Conservation (phyloP, 1,140 invertebrate species). For the Lepidurus apus region DNA sequence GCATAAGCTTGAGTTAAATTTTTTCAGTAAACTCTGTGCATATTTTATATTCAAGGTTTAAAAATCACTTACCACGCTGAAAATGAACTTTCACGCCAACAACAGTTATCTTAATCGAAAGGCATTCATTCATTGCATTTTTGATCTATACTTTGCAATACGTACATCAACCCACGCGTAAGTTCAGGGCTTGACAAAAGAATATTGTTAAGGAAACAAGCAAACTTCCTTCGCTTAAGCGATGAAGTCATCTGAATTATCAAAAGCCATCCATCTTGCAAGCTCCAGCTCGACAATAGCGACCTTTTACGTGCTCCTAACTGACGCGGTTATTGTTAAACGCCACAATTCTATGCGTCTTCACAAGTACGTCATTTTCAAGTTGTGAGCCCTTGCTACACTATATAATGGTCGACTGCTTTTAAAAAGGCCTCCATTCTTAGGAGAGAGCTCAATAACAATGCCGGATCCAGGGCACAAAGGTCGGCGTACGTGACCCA, state of each 20-base stretch:
- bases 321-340: neutral
- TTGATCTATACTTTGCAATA: constrained; percentile 3
- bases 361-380: neutral
- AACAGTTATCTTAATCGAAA: neutral
- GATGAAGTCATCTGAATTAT: constrained; percentile 10
- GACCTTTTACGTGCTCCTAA: constrained; percentile 9
- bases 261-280: constrained; percentile 12
- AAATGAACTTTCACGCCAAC: neutral
- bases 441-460: neutral
- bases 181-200: neutral
- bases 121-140: neutral
- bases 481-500: neutral
- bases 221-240: neutral
- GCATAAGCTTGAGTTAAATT: too few species aligned
- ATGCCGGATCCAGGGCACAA: neutral
- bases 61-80: too few species aligned
- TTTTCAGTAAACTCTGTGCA: too few species aligned
- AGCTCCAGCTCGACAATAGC: neutral
- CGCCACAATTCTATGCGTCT: neutral
- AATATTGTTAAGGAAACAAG: neutral
- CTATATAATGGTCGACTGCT: neutral
- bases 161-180: neutral
- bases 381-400: neutral
- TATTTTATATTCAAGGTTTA: too few species aligned
- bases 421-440: neutral